These are phyloP conservation scores for Neelides sp. DNA, from an alignment of 1,140 invertebrate species.

Conservation along the genomic window DNA sequence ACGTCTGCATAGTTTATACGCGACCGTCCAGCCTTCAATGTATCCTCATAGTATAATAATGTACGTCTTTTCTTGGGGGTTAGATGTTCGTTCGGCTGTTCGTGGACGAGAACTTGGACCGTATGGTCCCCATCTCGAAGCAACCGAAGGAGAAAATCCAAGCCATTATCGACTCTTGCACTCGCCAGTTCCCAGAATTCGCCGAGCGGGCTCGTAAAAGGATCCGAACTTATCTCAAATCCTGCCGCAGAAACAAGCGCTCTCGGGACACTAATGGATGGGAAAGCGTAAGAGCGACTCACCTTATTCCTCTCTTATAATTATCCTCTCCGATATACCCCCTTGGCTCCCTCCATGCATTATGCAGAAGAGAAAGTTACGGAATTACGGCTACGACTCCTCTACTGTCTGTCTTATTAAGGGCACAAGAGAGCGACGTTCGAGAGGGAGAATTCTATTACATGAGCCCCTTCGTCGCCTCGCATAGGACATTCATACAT, in stretches of 20 bases:
- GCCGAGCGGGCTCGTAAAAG: slow-evolving; percentile 83
- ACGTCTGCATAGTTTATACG: no score
- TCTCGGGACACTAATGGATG: slow-evolving; percentile 58
- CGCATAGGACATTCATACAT: no score
- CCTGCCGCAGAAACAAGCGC: slow-evolving; percentile 83
- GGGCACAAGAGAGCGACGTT: no score
- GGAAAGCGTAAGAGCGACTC: slow-evolving; percentile 60
- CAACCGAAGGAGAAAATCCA: slow-evolving; percentile 97
- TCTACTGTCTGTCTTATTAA: no score
- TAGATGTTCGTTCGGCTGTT: slow-evolving; percentile 96
- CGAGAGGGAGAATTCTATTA: no score
- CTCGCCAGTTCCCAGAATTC: slow-evolving; percentile 91
- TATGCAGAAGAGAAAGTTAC: no score
- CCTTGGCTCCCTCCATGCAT: no score
- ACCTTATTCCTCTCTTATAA: slow-evolving; percentile 4
- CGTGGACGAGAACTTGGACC: slow-evolving; percentile 90
- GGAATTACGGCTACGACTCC: no score
- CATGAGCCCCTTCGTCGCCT: no score
- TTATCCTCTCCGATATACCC: background rate
- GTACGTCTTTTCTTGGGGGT: no score
- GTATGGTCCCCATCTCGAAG: slow-evolving; percentile 92
- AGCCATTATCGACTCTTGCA: slow-evolving; percentile 92
- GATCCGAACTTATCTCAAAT: slow-evolving; percentile 89
- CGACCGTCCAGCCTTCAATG: no score
- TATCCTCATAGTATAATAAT: no score